Conservation (phyloP, 92 coral and sea anemone genomes). For the Phenganax subtilis region DNA sequence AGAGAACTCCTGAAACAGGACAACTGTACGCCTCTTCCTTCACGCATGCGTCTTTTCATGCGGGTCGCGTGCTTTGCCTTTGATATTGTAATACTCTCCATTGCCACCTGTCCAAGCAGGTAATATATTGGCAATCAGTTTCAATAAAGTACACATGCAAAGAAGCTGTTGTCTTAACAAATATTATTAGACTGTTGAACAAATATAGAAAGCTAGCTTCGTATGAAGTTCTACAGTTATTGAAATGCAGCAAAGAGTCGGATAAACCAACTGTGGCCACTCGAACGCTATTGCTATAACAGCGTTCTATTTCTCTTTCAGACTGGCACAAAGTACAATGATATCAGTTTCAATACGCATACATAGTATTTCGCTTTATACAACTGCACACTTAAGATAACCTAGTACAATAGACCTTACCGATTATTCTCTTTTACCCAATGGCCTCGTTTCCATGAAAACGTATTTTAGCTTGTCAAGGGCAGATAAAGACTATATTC, state of each 20-base stretch:
- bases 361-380: too few relatives aligned
- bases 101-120: constrained; percentile 26
- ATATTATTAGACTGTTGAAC: not conserved
- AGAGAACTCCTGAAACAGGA: not conserved
- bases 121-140: constrained; percentile 26
- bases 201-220: not conserved
- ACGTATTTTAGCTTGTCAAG: too few relatives aligned
- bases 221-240: not conserved
- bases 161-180: constrained; percentile 22
- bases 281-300: too few relatives aligned
- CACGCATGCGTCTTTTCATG: not conserved
- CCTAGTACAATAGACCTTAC: too few relatives aligned
- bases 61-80: not conserved
- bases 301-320: too few relatives aligned
- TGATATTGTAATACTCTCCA: not conserved
- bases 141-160: not conserved
- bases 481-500: too few relatives aligned
- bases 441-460: too few relatives aligned
- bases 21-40: not conserved
- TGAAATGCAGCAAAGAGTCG: not conserved
- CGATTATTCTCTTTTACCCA: too few relatives aligned
- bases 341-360: too few relatives aligned
- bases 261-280: too few relatives aligned
- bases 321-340: too few relatives aligned
- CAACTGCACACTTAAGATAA: too few relatives aligned